Evolutionary conservation across 2,888 invertebrate genomes (phyloP), one percentile per base, ranked within the genome.

Genomic region (Microchrysa polita): DNA sequence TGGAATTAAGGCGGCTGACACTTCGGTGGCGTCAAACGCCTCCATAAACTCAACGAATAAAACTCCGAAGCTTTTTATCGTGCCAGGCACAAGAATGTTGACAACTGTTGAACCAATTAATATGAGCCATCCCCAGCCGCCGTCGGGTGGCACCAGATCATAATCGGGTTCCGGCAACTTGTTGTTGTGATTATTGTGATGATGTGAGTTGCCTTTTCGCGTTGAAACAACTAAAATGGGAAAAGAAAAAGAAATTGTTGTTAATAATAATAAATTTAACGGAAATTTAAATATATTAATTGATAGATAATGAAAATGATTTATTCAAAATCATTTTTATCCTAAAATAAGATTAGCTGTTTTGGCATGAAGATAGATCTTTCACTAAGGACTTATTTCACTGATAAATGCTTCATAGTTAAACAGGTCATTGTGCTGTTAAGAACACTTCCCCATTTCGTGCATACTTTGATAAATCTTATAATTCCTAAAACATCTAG

Each of bases 11-110:
- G 93, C 90, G 0, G 93, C 93, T 9, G 90, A 88, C 0, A 92
- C 88, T 0, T 91, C 89, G 1, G 91, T 88, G 0, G 93, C 88
- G 4, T 93, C 82, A 81, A 94, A 95, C 20, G 91, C 92, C 78
- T 93, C 92, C 75, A 92, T 86, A 83, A 95, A 93, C 81, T 94
- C 94, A 52, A 93, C 90, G 80, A 94, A 90, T 0, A 95, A 86
- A 0, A 95, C 94, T 14, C 95, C 95, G 80, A 95, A 95, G 2
- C 94, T 94, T 83, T 95, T 95, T 63, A 95, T 91, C 0, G 93
- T 94, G 52, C 95, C 95, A 5, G 95, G 94, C 48, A 95, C 92
- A 22, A 95, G 86, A 78, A 95, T 90, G 82, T 95, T 94, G 73
- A 95, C 94, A 80, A 94, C 83, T 73, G 94, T 93, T 2, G 94